A percentile compares a stretch with the other conserved stretches of the same genome.
Evolutionary conservation across 2,113 vertebrate species (phyloP).

Genomic region (Lagopus muta): DNA sequence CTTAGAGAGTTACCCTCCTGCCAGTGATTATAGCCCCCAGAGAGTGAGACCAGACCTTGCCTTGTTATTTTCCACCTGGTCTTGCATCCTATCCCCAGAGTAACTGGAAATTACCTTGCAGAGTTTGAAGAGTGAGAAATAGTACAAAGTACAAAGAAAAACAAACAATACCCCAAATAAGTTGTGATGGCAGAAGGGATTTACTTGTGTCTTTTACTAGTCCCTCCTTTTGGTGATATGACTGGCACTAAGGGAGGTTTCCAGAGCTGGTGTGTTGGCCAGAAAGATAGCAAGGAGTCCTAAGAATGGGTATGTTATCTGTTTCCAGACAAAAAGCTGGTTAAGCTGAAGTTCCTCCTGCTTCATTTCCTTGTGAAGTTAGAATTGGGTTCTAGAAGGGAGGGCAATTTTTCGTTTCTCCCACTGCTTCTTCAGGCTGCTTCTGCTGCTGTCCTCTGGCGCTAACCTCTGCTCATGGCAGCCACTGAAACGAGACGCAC

Average conservation of each 20-base stretch:
- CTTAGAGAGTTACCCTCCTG: conserved; percentile 20
- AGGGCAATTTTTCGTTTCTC: conserved; percentile 27
- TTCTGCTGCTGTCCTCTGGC: conserved; percentile 16
- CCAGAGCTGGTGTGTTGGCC: neutral
- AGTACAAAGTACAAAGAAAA: neutral
- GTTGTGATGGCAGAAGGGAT: neutral
- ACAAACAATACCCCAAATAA: neutral
- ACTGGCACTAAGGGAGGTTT: neutral
- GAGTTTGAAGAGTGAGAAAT: neutral
- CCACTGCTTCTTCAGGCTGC: conserved; percentile 30
- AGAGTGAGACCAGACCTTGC: neutral
- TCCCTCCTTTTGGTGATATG: neutral
- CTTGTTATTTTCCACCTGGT: neutral
- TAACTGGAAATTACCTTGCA: neutral
- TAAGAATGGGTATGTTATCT: neutral
- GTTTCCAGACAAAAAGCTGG: neutral
- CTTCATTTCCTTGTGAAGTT: neutral
- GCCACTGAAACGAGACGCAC: conserved; percentile 29
- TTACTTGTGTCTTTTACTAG: neutral
- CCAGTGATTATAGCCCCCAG: neutral
- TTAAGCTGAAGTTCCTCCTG: conserved; percentile 22
- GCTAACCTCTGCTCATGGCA: conserved; percentile 47
- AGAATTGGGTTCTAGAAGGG: neutral
- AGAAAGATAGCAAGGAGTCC: neutral
- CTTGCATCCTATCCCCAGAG: neutral